phyloP scores from a whole-genome alignment of 2,888 invertebrate species.

The Lamellibrachia satsuma region DNA sequence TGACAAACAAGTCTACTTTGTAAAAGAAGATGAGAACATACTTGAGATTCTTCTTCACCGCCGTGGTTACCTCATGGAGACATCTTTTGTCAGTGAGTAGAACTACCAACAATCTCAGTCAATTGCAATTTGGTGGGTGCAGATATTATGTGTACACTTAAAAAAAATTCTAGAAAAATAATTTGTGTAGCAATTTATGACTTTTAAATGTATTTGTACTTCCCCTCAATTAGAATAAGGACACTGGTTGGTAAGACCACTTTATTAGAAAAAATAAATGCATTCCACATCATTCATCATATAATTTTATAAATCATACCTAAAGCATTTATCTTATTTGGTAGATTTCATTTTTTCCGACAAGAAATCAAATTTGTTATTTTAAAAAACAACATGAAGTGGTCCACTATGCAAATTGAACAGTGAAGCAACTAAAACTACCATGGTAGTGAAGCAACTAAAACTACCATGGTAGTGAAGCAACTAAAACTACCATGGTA shows the following conservation, averaged over 20 bases:
- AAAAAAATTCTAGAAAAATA: not conserved
- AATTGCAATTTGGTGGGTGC: not conserved
- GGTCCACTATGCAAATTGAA: not conserved
- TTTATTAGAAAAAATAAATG: not conserved
- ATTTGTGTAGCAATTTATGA: too few relatives aligned
- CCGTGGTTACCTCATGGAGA: conserved; percentile 63
- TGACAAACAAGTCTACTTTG: conserved; percentile 48
- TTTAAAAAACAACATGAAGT: not conserved
- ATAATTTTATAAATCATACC: not conserved
- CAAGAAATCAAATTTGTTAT: not conserved
- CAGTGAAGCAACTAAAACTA: not conserved
- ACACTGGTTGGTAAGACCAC: not conserved
- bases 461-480: not conserved
- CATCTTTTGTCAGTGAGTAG: conserved; percentile 64
- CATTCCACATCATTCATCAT: not conserved
- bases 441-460: not conserved
- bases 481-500: not conserved
- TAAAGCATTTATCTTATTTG: not conserved
- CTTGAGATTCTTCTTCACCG: conserved; percentile 57
- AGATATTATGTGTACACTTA: not conserved
- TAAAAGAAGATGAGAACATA: conserved; percentile 57
- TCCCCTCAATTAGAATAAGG: not conserved
- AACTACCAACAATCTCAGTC: not conserved
- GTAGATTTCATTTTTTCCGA: not conserved
- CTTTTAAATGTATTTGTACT: too few relatives aligned